Evolutionary conservation across 2,888 invertebrate species (phyloP).

Genomic region (Caenorhabditis macrosperma): DNA sequence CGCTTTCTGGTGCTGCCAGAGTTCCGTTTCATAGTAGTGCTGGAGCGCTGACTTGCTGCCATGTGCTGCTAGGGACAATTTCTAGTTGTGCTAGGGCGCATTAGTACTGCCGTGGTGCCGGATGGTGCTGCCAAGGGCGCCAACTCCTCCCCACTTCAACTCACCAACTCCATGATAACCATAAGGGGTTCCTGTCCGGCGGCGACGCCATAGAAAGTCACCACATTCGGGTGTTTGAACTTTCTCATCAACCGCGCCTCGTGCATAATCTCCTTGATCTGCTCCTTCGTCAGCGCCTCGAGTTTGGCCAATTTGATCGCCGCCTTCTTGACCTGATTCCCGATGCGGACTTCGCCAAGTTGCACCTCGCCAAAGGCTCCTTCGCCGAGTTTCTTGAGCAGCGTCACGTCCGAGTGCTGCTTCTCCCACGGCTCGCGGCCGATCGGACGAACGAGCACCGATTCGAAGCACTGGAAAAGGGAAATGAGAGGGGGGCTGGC

Average conservation of each 20-base stretch:
- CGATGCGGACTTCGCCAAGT: conserved; percentile 52
- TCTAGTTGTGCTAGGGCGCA: no score
- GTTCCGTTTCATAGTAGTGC: no score
- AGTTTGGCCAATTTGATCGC: conserved; percentile 64
- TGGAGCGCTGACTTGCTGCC: no score
- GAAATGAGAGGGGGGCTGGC: neutral
- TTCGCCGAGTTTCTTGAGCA: conserved; percentile 73
- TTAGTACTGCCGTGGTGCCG: no score
- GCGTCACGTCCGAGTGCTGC: conserved; percentile 68
- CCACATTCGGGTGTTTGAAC: conserved; percentile 70
- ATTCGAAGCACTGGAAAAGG: conserved; percentile 21
- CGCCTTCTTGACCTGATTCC: conserved; percentile 33
- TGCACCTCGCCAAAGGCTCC: conserved; percentile 76
- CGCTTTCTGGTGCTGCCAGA: no score
- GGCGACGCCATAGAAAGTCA: conserved; percentile 70
- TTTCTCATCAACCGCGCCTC: conserved; percentile 72
- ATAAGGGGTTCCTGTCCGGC: conserved; percentile 70
- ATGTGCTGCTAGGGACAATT: no score
- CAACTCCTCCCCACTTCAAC: no score
- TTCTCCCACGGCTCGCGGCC: conserved; percentile 70
- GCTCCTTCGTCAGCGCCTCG: conserved; percentile 69
- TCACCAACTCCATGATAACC: conserved; percentile 71
- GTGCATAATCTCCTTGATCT: conserved; percentile 72
- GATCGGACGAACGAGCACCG: conserved; percentile 58
- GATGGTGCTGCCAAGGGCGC: no score